Percentiles rank a stretch among this genome's conserved stretches.
These are phyloP conservation scores for Ctenopoma kingsleyae DNA, from an alignment of 2,797 vertebrate species.

Conservation along the genomic window DNA sequence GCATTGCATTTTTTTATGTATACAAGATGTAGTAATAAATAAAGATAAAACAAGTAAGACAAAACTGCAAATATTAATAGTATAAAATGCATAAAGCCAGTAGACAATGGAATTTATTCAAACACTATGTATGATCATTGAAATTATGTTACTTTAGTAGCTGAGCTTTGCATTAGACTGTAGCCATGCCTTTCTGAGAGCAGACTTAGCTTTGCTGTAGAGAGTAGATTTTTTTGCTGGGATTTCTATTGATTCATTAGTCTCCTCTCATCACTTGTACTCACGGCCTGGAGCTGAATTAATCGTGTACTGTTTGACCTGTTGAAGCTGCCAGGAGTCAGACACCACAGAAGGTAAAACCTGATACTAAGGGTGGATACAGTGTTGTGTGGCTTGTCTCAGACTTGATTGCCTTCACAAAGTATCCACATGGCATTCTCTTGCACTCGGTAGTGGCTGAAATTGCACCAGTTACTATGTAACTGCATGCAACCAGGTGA, in stretches of 20 bases:
- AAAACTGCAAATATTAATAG: background rate
- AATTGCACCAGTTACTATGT: background rate
- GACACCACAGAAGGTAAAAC: conserved; percentile 54
- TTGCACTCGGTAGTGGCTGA: background rate
- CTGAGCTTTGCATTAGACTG: background rate
- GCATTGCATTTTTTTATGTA: background rate
- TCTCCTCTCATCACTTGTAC: background rate
- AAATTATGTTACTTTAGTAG: background rate
- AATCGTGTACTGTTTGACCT: conserved; percentile 29
- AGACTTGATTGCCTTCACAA: background rate
- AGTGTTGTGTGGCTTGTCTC: background rate
- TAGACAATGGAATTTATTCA: background rate
- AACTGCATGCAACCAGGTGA: background rate
- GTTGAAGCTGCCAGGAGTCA: conserved; percentile 52
- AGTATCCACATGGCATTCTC: background rate
- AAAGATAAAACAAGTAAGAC: background rate
- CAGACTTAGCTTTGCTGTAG: conserved; percentile 28
- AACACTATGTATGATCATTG: background rate
- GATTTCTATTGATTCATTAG: background rate
- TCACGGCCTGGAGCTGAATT: conserved; percentile 9
- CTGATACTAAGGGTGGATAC: background rate
- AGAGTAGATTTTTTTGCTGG: background rate
- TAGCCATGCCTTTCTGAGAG: conserved; percentile 14
- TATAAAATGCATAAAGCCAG: background rate
- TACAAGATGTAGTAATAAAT: background rate